Conservation (phyloP, 2,797 vertebrate species). For the Sebastes hubbsi region DNA sequence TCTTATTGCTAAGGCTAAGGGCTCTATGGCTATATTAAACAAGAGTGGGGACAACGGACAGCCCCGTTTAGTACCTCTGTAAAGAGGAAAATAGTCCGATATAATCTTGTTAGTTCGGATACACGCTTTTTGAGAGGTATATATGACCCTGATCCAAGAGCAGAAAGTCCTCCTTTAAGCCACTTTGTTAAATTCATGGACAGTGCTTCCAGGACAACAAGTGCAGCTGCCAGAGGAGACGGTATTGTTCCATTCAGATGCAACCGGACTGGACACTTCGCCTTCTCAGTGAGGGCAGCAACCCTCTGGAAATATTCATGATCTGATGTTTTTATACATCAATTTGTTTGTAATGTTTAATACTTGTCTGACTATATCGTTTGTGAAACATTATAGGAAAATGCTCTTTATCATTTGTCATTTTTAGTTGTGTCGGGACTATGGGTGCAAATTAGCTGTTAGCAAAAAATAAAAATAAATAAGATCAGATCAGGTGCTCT, state of each 20-base stretch:
- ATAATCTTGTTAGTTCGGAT: no score
- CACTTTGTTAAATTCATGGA: not conserved
- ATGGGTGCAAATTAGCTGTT: not conserved
- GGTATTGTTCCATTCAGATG: not conserved
- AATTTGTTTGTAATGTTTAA: no score
- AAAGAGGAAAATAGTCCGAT: no score
- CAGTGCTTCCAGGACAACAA: not conserved
- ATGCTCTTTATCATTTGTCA: not conserved
- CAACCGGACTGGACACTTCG: accelerated
- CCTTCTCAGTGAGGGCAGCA: not conserved
- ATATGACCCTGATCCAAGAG: no score
- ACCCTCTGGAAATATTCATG: not conserved
- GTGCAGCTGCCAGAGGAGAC: not conserved
- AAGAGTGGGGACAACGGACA: no score
- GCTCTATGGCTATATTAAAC: no score
- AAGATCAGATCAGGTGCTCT: not conserved
- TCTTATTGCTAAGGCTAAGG: no score
- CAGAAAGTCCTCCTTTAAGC: no score
- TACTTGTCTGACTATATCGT: no score
- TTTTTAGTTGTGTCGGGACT: not conserved
- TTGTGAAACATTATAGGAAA: not conserved
- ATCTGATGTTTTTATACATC: not conserved
- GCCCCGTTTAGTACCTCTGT: no score
- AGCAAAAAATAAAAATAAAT: not conserved
- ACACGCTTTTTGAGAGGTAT: no score